These are phyloP conservation scores for Entelurus aequoreus DNA, from an alignment of 2,113 vertebrate species.

Conservation along the genomic window DNA sequence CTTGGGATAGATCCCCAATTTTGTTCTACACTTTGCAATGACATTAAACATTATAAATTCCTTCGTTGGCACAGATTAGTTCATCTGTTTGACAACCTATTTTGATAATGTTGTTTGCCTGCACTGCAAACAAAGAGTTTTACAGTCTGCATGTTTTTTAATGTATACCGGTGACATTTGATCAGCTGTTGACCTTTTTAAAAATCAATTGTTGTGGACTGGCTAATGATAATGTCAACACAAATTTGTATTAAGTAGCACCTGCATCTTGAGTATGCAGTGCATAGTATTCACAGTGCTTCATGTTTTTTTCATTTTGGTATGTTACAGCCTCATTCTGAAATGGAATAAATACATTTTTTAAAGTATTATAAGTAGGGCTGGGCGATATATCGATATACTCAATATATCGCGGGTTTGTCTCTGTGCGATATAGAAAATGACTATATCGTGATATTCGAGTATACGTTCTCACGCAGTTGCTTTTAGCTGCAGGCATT, in stretches of 20 bases:
- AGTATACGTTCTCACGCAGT: too few species aligned
- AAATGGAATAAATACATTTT: too few species aligned
- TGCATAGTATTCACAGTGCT: not conserved
- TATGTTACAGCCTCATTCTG: too few species aligned
- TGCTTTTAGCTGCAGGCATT: too few species aligned
- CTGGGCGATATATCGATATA: too few species aligned
- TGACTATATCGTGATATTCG: too few species aligned
- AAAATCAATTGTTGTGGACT: constrained; percentile 2
- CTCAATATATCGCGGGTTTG: too few species aligned
- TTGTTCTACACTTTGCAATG: not conserved
- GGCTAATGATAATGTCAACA: not conserved
- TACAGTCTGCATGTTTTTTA: not conserved
- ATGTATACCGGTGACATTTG: constrained; percentile 12
- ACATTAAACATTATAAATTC: too few species aligned
- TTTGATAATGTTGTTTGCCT: not conserved
- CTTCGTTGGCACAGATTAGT: not conserved
- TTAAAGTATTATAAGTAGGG: too few species aligned
- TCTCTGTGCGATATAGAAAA: too few species aligned
- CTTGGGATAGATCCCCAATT: too few species aligned
- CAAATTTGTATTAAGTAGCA: not conserved
- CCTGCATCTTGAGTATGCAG: not conserved
- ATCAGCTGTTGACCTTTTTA: constrained; percentile 34
- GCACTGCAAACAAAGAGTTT: constrained; percentile 4
- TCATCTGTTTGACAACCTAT: not conserved
- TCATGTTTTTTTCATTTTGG: too few species aligned